Evolutionary conservation across 2,888 invertebrate species (phyloP).

Genomic region (Diabrotica balteata): DNA sequence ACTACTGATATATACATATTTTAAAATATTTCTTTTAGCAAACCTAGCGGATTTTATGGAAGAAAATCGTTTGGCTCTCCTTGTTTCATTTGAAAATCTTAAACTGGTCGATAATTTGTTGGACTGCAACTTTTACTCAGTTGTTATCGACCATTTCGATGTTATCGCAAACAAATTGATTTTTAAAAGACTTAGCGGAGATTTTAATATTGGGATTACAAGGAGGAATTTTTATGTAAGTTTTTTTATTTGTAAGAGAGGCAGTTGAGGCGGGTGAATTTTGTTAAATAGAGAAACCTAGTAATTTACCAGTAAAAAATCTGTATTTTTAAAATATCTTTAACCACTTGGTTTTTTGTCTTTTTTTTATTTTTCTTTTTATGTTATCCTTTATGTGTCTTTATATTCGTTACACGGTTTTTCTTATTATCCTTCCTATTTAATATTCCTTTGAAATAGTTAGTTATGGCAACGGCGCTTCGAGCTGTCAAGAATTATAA

Average conservation of each 20-base stretch:
- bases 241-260: constrained; percentile 10
- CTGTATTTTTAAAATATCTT: too few relatives aligned
- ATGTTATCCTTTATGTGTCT: too few relatives aligned
- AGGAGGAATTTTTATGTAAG: constrained; percentile 53
- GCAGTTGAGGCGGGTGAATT: too few relatives aligned
- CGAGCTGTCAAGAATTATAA: too few relatives aligned
- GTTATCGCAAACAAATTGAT: constrained; percentile 47
- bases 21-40: constrained; percentile 22
- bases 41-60: constrained; percentile 36
- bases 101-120: constrained; percentile 44
- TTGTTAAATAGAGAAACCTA: too few relatives aligned
- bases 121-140: constrained; percentile 45
- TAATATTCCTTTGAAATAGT: too few relatives aligned
- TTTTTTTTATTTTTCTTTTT: too few relatives aligned
- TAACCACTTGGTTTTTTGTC: too few relatives aligned
- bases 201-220: constrained; percentile 53
- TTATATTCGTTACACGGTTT: too few relatives aligned
- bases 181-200: constrained; percentile 45
- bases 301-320: too few relatives aligned
- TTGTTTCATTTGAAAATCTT: constrained; percentile 45
- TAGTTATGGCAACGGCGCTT: too few relatives aligned
- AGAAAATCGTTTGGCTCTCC: constrained; percentile 36
- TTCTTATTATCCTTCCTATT: too few relatives aligned
- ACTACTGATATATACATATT: background rate
- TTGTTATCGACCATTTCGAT: constrained; percentile 52